Conservation (phyloP, 2,888 invertebrate species). For the Blera fallax region DNA sequence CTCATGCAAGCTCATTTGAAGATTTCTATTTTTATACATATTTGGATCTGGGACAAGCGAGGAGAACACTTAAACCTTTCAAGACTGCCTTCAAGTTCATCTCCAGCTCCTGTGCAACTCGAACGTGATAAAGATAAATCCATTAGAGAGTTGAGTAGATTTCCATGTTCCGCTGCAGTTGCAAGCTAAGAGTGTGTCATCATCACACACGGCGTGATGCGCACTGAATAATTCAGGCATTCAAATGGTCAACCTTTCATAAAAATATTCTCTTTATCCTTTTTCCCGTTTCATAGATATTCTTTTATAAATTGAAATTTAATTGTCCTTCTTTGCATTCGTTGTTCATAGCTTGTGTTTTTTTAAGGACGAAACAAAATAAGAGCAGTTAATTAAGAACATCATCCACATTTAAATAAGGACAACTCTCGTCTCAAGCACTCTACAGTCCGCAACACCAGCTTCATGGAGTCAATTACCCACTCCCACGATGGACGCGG, state of each 20-base stretch:
- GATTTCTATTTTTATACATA: not conserved
- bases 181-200: not conserved
- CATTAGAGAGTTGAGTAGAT: conserved; percentile 64
- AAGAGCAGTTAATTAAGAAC: conserved; percentile 62
- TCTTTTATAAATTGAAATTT: conserved; percentile 28
- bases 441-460: conserved; percentile 43
- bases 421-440: conserved; percentile 55
- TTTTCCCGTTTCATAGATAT: not conserved
- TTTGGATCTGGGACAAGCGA: not conserved
- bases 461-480: conserved; percentile 52
- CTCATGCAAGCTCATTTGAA: not conserved
- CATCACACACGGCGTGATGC: conserved; percentile 22
- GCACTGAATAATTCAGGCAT: conserved; percentile 52
- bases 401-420: conserved; percentile 56
- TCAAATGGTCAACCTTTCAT: conserved; percentile 38
- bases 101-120: not conserved
- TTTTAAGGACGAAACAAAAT: conserved; percentile 18
- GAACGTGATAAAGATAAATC: conserved; percentile 30
- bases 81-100: not conserved
- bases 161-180: conserved; percentile 61
- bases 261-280: not conserved
- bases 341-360: not conserved
- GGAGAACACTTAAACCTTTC: not conserved
- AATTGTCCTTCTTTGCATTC: conserved; percentile 20
- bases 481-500: conserved; percentile 13